Conservation (phyloP, 2,888 invertebrate genomes). For the Hypomecis atomaria region DNA sequence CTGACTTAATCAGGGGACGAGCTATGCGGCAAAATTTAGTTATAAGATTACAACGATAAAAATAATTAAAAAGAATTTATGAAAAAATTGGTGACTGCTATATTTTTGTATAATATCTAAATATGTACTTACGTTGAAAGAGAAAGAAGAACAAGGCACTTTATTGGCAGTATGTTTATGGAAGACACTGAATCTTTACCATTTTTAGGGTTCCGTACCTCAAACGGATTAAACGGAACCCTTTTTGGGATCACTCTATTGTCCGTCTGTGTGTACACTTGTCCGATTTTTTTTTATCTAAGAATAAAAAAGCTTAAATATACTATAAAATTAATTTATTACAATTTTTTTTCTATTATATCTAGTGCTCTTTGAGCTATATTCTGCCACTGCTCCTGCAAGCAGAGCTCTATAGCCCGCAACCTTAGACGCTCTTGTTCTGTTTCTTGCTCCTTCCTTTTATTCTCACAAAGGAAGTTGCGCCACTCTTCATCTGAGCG, state of each 20-base stretch:
- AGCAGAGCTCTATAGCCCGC: not conserved
- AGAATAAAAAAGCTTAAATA: not conserved
- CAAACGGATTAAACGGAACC: too few relatives aligned
- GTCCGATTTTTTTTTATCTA: too few relatives aligned
- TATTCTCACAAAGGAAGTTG: not conserved
- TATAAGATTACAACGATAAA: not conserved
- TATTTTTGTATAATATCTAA: too few relatives aligned
- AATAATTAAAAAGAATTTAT: too few relatives aligned
- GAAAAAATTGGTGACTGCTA: not conserved
- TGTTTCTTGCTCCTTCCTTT: not conserved
- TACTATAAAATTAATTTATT: not conserved
- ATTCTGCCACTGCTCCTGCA: not conserved
- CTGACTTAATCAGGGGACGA: not conserved
- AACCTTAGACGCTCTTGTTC: not conserved
- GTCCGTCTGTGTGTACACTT: too few relatives aligned
- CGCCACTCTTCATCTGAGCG: not conserved
- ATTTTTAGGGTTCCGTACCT: too few relatives aligned
- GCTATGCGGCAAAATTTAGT: not conserved
- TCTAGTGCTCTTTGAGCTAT: not conserved
- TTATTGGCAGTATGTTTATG: too few relatives aligned
- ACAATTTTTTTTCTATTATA: not conserved
- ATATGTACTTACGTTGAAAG: too few relatives aligned
- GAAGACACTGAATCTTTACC: too few relatives aligned
- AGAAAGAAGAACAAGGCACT: too few relatives aligned
- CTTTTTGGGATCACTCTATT: too few relatives aligned